Percentiles rank a stretch among this genome's conserved stretches.
phyloP scores from a whole-genome alignment of 92 coral and sea anemone species.

The Phenganax marumi region DNA sequence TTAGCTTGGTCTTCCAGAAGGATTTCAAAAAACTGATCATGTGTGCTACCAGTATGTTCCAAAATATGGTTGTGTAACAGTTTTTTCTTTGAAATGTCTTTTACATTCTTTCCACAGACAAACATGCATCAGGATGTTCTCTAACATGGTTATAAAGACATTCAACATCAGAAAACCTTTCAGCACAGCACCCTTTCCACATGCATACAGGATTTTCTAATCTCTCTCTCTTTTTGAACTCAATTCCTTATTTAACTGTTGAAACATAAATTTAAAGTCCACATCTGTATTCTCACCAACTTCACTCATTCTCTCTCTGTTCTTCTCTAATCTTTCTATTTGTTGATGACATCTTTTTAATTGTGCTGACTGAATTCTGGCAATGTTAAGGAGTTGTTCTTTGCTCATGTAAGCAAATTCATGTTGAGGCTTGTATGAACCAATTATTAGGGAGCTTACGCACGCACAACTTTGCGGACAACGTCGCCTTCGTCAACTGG shows the following conservation, averaged over 20 bases:
- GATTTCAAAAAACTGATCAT: slow-evolving; percentile 24
- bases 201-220: slow-evolving; percentile 29
- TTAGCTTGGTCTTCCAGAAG: slow-evolving; percentile 25
- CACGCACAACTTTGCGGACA: no score
- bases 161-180: slow-evolving; percentile 39
- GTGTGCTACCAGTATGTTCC: slow-evolving; percentile 36
- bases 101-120: slow-evolving; percentile 19
- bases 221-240: slow-evolving; percentile 29
- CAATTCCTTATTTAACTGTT: slow-evolving; percentile 22
- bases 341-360: slow-evolving; percentile 31
- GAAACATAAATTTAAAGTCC: slow-evolving; percentile 39
- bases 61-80: slow-evolving; percentile 30
- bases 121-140: slow-evolving; percentile 45
- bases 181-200: slow-evolving; percentile 29
- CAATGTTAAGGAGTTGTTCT: slow-evolving; percentile 38
- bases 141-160: slow-evolving; percentile 35
- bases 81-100: slow-evolving; percentile 34
- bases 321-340: slow-evolving; percentile 15
- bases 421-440: not conserved
- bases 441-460: no score
- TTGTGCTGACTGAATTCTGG: slow-evolving; percentile 30
- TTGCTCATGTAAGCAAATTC: slow-evolving; percentile 32
- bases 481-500: no score
- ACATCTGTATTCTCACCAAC: slow-evolving; percentile 44
- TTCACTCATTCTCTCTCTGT: slow-evolving; percentile 42